Conservation (phyloP, 2,113 vertebrate species). For the Opisthocomus hoazin region DNA sequence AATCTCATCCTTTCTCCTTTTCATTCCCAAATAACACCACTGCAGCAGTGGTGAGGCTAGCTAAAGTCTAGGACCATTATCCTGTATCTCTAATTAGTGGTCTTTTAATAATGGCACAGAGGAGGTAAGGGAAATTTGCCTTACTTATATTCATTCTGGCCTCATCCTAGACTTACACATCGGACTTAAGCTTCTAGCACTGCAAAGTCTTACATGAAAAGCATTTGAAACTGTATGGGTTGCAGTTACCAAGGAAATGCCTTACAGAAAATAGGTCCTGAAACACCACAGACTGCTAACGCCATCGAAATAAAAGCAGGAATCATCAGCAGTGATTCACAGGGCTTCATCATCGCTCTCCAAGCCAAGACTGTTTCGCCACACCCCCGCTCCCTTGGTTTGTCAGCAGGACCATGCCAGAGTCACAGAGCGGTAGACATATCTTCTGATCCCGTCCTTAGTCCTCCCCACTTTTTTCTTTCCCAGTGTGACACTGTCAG, state of each 20-base stretch:
- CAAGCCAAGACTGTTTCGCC: not conserved
- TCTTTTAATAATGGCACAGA: not conserved
- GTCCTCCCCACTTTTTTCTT: not conserved
- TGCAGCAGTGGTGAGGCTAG: not conserved
- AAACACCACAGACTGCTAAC: not conserved
- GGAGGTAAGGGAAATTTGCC: not conserved
- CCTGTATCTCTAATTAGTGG: not conserved
- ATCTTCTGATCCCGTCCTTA: not conserved
- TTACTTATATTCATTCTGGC: not conserved
- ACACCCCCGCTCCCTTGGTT: rapidly evolving
- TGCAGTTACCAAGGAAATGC: slow-evolving; percentile 10
- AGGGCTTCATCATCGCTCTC: not conserved
- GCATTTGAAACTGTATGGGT: not conserved
- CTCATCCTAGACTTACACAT: not conserved
- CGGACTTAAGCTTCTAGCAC: not conserved
- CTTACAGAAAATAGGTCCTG: not conserved
- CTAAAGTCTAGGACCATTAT: not conserved
- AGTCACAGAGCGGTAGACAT: not conserved
- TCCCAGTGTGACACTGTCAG: not conserved
- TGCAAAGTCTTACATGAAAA: not conserved
- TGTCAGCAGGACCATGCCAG: not conserved
- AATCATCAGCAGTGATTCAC: not conserved
- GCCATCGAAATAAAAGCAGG: not conserved
- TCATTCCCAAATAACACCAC: not conserved
- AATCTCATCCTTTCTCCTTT: not conserved